These are phyloP conservation scores for Capromys pilorides DNA, from an alignment of 2,797 vertebrate genomes.

Conservation along the genomic window DNA sequence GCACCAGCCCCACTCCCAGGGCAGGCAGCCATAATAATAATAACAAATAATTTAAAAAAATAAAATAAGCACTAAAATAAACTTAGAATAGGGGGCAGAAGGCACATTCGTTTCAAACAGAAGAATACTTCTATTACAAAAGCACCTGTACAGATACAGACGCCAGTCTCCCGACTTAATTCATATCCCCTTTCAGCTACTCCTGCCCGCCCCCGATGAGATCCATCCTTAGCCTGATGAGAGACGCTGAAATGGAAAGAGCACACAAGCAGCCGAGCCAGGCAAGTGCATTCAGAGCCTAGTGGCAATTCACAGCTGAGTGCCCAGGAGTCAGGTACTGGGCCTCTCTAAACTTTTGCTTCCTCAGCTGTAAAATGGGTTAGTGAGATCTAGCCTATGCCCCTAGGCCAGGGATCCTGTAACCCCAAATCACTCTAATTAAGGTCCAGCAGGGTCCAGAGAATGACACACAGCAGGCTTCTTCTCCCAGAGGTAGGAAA, in stretches of 20 bases:
- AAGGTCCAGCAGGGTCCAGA: neutral
- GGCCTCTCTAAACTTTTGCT: neutral
- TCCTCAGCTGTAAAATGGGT: neutral
- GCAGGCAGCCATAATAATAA: too few species aligned
- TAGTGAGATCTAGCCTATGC: too few species aligned
- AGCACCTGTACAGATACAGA: neutral
- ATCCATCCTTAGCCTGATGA: neutral
- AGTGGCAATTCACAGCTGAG: neutral
- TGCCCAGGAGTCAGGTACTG: neutral
- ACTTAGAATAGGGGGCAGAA: neutral
- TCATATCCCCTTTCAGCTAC: too few species aligned
- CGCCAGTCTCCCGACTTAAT: neutral
- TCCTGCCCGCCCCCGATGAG: neutral
- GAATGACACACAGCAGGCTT: neutral
- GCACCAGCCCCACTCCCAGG: too few species aligned
- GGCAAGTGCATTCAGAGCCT: neutral
- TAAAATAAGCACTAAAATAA: conserved; percentile 31
- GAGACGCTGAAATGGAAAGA: neutral
- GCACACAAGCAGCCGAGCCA: neutral
- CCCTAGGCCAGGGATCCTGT: neutral
- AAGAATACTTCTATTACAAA: neutral
- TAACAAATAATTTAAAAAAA: too few species aligned
- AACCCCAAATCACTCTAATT: neutral
- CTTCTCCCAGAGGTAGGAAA: neutral
- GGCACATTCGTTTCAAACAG: conserved; percentile 47